Percentiles rank a stretch among this genome's conserved stretches.
phyloP scores from a whole-genome alignment of 1,140 invertebrate species.

The Maconellicoccus hirsutus region DNA sequence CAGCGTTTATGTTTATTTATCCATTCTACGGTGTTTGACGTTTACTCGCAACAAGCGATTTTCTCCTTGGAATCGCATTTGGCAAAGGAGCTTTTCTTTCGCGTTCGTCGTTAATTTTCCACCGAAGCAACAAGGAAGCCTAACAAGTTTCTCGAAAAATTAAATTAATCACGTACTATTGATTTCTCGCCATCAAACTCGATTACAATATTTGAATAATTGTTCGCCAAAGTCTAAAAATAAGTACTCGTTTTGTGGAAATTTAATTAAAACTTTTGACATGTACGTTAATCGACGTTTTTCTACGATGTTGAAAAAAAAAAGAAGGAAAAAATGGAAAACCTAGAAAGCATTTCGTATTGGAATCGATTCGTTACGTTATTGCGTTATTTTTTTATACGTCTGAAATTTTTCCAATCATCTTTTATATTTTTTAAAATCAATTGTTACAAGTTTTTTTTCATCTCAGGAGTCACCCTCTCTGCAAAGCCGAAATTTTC shows the following conservation, averaged over 20 bases:
- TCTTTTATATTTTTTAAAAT: background rate
- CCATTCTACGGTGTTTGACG: too few species aligned
- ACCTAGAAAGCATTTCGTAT: too few species aligned
- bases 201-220: too few species aligned
- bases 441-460: background rate
- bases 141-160: too few species aligned
- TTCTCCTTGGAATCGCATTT: too few species aligned
- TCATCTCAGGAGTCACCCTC: background rate
- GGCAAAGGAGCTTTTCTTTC: too few species aligned
- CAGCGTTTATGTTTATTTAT: too few species aligned
- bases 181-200: too few species aligned
- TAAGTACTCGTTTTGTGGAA: background rate
- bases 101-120: too few species aligned
- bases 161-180: too few species aligned
- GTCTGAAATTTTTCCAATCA: background rate
- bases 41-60: too few species aligned
- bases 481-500: background rate
- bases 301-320: background rate
- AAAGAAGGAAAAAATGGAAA: background rate
- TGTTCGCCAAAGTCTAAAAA: background rate
- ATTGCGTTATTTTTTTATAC: background rate
- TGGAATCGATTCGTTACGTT: background rate
- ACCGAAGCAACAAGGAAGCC: too few species aligned
- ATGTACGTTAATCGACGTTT: background rate
- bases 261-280: background rate